A percentile compares a stretch with the other conserved stretches of the same genome.
Conservation (phyloP, 1,140 invertebrate species). For the Diplogasteroides magnus region DNA sequence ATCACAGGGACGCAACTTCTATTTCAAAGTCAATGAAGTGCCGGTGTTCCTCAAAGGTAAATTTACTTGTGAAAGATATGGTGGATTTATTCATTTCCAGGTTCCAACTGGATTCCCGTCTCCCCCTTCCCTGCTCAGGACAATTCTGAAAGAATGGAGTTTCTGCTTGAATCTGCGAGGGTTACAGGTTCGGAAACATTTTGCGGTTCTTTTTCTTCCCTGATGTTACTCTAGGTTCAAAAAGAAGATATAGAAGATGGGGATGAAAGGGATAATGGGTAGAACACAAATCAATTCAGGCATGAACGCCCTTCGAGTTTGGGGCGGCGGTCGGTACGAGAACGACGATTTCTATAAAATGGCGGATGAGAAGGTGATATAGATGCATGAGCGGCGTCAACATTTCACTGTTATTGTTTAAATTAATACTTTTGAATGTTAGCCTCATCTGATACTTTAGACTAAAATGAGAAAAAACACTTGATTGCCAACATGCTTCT, state of each 20-base stretch:
- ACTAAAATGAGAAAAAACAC: no score
- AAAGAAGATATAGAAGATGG: no score
- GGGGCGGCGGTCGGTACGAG: conserved; percentile 95
- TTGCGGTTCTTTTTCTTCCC: no score
- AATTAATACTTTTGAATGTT: no score
- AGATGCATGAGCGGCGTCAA: no score
- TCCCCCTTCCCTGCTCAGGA: conserved; percentile 70
- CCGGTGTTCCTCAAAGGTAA: conserved; percentile 86
- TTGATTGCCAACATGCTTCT: no score
- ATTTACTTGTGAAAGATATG: conserved; percentile 2
- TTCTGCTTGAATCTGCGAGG: conserved; percentile 68
- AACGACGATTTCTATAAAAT: conserved; percentile 81
- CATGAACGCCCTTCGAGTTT: conserved; percentile 90
- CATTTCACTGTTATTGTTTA: no score
- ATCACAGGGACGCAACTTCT: conserved; percentile 71
- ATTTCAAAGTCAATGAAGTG: conserved; percentile 77
- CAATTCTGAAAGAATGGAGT: conserved; percentile 47
- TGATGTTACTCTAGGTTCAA: background rate
- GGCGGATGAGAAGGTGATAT: conserved; percentile 58
- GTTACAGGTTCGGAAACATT: no score
- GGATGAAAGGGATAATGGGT: no score
- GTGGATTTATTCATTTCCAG: conserved; percentile 13
- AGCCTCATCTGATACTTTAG: no score
- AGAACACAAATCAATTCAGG: no score
- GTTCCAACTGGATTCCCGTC: conserved; percentile 85